Percentiles rank a stretch among this genome's conserved stretches.
Conservation (phyloP, 1,140 invertebrate species). For the Antheraea pernyi region DNA sequence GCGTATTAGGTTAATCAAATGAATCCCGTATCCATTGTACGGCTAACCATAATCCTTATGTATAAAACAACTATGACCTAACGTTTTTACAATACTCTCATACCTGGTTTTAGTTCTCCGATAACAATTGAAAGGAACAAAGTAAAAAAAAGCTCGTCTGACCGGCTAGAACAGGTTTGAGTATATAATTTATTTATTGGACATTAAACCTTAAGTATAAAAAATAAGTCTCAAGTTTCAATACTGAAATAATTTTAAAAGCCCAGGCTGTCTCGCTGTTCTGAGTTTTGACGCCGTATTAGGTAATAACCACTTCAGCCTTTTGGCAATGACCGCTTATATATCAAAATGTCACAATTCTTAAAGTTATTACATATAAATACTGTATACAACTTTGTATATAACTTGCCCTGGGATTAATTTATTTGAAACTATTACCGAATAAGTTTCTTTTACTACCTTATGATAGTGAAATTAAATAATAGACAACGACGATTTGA, state of each 20-base stretch:
- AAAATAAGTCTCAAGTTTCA: slow-evolving; percentile 49
- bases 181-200: slow-evolving; percentile 26
- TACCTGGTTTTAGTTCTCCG: slow-evolving; percentile 8
- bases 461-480: not conserved
- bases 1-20: not conserved
- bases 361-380: slow-evolving; percentile 13
- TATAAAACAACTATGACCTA: not conserved
- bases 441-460: too few relatives aligned
- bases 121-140: slow-evolving; percentile 28
- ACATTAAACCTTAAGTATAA: slow-evolving; percentile 50
- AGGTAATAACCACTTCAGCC: slow-evolving; percentile 63
- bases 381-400: not conserved
- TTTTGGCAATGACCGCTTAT: slow-evolving; percentile 69
- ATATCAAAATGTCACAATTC: slow-evolving; percentile 33
- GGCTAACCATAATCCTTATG: not conserved
- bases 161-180: slow-evolving; percentile 56
- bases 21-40: not conserved
- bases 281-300: slow-evolving; percentile 64
- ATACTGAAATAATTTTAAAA: slow-evolving; percentile 39
- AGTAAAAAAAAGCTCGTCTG: slow-evolving; percentile 36
- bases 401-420: too few relatives aligned
- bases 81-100: not conserved
- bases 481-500: not conserved
- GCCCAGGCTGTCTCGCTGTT: slow-evolving; percentile 44
- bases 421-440: too few relatives aligned